Percentiles rank a stretch among this genome's conserved stretches.
Conservation (phyloP, 2,888 invertebrate species). For the Aspidiotus destructor region DNA sequence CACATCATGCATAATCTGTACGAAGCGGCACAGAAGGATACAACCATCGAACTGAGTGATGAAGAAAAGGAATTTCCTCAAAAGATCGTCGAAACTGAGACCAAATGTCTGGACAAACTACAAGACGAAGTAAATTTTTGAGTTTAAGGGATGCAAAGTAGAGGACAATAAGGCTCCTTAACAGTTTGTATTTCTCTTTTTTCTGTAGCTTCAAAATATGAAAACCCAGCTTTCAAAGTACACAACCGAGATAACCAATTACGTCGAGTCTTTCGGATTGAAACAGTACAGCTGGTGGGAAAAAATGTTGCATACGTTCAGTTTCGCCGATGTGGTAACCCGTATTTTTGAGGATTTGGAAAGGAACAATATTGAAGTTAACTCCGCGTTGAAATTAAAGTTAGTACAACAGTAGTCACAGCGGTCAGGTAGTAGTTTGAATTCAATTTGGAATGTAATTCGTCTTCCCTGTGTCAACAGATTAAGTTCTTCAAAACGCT, state of each 20-base stretch:
- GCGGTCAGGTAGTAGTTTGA: background rate
- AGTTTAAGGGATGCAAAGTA: background rate
- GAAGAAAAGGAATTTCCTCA: slow-evolving; percentile 40
- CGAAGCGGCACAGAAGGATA: slow-evolving; percentile 45
- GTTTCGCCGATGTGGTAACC: slow-evolving; percentile 8
- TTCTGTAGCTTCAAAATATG: background rate
- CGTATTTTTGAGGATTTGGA: slow-evolving; percentile 8
- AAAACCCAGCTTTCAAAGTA: background rate
- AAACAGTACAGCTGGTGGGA: slow-evolving; percentile 15
- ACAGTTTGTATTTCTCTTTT: background rate
- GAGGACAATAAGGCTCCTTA: background rate
- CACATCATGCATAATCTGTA: slow-evolving; percentile 57
- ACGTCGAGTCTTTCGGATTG: slow-evolving; percentile 1
- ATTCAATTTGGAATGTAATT: background rate
- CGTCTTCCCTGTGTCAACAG: background rate
- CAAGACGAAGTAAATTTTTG: slow-evolving; percentile 36
- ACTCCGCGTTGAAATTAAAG: background rate
- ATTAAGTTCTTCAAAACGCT: slow-evolving; percentile 8
- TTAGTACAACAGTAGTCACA: background rate
- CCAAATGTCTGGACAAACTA: slow-evolving; percentile 49
- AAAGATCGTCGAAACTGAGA: slow-evolving; percentile 48
- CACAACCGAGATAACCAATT: slow-evolving; percentile 13
- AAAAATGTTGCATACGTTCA: slow-evolving; percentile 3
- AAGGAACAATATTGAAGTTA: slow-evolving; percentile 4
- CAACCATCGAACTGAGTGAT: slow-evolving; percentile 41